Evolutionary conservation across 2,888 invertebrate genomes (phyloP), one percentile per base, ranked within the genome.

Genomic region (Liopterus haemorrhoidalis): DNA sequence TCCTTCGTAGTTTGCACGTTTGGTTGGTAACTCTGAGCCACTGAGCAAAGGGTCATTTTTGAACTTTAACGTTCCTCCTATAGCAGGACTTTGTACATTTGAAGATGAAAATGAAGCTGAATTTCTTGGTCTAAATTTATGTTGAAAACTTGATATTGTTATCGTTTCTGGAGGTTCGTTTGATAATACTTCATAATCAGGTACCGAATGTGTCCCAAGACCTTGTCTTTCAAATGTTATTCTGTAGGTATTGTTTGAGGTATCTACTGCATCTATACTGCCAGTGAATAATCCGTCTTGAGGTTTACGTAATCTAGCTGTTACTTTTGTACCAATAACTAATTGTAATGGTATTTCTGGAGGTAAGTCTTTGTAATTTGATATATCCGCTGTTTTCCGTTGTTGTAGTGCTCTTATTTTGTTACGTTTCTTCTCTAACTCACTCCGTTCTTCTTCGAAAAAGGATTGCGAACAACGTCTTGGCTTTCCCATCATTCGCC

Each of bases 401-500:
- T 94, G 93, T 63, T 97, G 97, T 46, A 99, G 73, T 57, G 87
- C 82, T 41, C 97, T 77, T 54, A 99, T 94, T 61, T 94, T 85
- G 60, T 85, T 85, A 14, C 97, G 75, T 67, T 93, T 93, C 27
- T 86, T 78, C 57, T 94, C 91, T 45, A 99, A 70, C 55, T 94
- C 91, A 50, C 80, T 76, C 31, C 97, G 74, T 67, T 99, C 99
- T 70, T 99, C 97, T 53, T 84, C 82, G 68, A 99, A 96, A 66
- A 99, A 99, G 1, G 92, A 86, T 62, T 86, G 85, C 0, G 93
- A 93, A 67, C 89, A 96, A 61, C 97, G 76, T 36, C 99, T 72
- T 1, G 99, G 97, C 62, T 96, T 96, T 0, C 99, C 97, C 90
- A 99, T 93, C 73, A 95, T 82, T 51, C 94, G 72, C 42, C 97